Percentiles rank a stretch among this genome's conserved stretches.
These are phyloP conservation scores for Brachionus sp. DNA, from an alignment of 1,140 invertebrate genomes.

Conservation along the genomic window DNA sequence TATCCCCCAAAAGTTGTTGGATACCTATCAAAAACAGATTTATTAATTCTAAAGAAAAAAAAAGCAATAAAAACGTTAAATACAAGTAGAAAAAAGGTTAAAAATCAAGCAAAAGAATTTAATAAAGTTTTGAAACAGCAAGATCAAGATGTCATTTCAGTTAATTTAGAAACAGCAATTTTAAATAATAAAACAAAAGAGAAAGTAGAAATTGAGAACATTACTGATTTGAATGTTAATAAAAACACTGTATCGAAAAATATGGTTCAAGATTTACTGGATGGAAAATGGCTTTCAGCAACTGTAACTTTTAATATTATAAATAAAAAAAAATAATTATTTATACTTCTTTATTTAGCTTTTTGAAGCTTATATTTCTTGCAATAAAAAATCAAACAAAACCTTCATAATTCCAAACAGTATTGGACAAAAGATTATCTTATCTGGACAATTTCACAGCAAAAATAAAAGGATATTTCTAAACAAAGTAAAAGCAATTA, in stretches of 20 bases:
- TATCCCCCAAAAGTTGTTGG: conserved; percentile 9
- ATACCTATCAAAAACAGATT: conserved; percentile 12
- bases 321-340: neutral
- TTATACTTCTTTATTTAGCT: conserved; percentile 13
- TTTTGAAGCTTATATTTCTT: conserved; percentile 19
- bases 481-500: conserved; percentile 19
- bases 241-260: conserved; percentile 12
- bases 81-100: conserved; percentile 13
- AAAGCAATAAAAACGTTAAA: conserved; percentile 34
- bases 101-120: neutral
- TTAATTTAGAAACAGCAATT: neutral
- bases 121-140: neutral
- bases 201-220: neutral
- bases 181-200: neutral
- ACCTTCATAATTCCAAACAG: conserved; percentile 22
- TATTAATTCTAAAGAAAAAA: conserved; percentile 17
- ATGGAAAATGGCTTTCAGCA: conserved; percentile 28
- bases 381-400: neutral
- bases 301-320: conserved; percentile 13
- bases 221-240: conserved; percentile 1
- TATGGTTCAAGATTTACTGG: conserved; percentile 18
- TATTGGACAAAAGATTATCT: conserved; percentile 29
- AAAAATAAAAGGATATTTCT: conserved; percentile 25
- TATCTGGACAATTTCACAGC: conserved; percentile 22
- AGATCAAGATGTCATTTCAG: neutral